Evolutionary conservation across 2,888 invertebrate genomes (phyloP).

Genomic region (Candidula unifasciata): DNA sequence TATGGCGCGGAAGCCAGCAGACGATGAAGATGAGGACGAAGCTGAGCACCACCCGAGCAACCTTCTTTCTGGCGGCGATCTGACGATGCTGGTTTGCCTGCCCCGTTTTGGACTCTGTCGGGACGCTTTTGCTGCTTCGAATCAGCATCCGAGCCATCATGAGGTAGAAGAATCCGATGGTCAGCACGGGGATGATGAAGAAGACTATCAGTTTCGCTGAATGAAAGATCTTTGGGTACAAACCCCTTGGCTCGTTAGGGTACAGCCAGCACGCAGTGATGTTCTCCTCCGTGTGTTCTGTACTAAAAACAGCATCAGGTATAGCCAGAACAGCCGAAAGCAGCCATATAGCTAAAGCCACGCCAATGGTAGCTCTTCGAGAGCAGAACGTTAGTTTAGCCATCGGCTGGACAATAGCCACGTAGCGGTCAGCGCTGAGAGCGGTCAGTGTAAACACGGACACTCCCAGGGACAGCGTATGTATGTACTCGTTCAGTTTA

Average conservation of each 20-base stretch:
- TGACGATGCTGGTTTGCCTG: constrained; percentile 71
- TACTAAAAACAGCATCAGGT: constrained; percentile 82
- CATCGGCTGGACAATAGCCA: constrained; percentile 93
- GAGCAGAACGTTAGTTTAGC: constrained; percentile 84
- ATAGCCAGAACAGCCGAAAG: constrained; percentile 87
- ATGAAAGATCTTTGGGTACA: constrained; percentile 55
- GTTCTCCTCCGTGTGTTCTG: neutral
- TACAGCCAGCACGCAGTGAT: neutral
- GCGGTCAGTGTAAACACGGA: constrained; percentile 95
- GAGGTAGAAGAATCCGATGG: constrained; percentile 91
- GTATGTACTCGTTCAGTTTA: constrained; percentile 87
- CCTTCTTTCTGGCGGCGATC: constrained; percentile 76
- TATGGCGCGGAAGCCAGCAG: constrained; percentile 78
- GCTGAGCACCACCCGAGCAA: constrained; percentile 87
- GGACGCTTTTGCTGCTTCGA: constrained; percentile 77
- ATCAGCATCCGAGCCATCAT: constrained; percentile 90
- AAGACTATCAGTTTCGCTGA: constrained; percentile 84
- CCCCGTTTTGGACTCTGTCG: constrained; percentile 68
- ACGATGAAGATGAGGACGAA: constrained; percentile 86
- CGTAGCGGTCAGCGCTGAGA: constrained; percentile 91
- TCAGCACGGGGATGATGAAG: constrained; percentile 89
- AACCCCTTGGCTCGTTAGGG: neutral
- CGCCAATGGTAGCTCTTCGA: constrained; percentile 83
- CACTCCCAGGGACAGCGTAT: constrained; percentile 93
- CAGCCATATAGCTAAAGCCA: constrained; percentile 81